Evolutionary conservation across 1,140 invertebrate species (phyloP), one percentile per base, ranked within the genome.

Genomic region (Chironomus striatipennis): DNA sequence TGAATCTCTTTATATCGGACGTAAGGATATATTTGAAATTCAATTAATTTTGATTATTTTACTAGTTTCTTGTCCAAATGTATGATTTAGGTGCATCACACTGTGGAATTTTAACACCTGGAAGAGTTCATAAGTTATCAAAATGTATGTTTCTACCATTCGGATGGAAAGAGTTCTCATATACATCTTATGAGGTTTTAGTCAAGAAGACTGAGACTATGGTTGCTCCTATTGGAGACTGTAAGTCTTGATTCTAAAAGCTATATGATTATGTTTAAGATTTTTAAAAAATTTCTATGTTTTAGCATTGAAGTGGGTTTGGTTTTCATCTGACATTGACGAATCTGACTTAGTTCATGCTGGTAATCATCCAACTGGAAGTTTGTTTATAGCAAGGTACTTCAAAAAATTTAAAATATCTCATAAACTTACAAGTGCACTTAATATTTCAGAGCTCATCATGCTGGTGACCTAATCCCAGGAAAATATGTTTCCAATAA

Each of bases 81-180:
- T n/a, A n/a, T n/a, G n/a, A n/a, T 34, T 5, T 34, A 34, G 24
- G 24, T 20, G 70, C 17, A 7, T 76, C 77, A 34, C 86, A 89
- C 76, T 84, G 73, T 7, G 87, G 88, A 24, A 89, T 86, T 15
- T 77, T 91, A 18, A 85, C 91, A 74, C 89, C 90, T 64, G 91
- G 91, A 7, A 93, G 93, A 81, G 78, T 90, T n/a, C 83, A 87
- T 57, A 82, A 85, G 0, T 83, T 84, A 2, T 87, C 89, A 75
- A 81, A 83, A 10, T 85, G 85, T 1, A 85, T 84, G 75, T 91
- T 90, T 77, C 78, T 90, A 2, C 77, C 88, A 21, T 90, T 88
- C 87, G 88, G 87, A 20, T 88, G 89, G 47, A 57, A 57, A 15
- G 47, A 57, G 15, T 57, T 15, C 15, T 12, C 47, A 12, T 57